phyloP scores from a whole-genome alignment of 2,888 invertebrate species.

The Drosophila atroscutellata region DNA sequence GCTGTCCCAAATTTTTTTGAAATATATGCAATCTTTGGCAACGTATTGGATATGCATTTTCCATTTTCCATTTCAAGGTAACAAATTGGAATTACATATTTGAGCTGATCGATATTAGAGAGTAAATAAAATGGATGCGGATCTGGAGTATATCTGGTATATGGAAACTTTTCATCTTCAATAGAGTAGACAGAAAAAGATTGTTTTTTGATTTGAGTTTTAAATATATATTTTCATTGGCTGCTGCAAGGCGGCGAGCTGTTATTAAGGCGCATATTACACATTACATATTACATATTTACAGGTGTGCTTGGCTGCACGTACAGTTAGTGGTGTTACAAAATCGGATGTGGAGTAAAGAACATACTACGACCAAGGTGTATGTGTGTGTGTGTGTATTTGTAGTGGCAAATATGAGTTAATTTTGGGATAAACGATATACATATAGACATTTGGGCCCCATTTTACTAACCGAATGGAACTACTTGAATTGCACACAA shows the following conservation, averaged over 20 bases:
- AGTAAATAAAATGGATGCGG: neutral
- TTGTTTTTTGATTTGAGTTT: neutral
- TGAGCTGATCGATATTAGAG: neutral
- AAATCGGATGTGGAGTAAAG: conserved; percentile 2
- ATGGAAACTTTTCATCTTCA: neutral
- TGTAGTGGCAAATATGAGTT: conserved; percentile 16
- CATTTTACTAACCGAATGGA: conserved; percentile 1
- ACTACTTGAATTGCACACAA: conserved; percentile 51
- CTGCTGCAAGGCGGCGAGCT: conserved; percentile 28
- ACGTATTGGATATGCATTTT: neutral
- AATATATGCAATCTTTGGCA: neutral
- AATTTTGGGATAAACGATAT: conserved; percentile 24
- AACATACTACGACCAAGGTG: conserved; percentile 5
- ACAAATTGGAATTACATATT: neutral
- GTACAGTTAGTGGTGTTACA: conserved; percentile 21
- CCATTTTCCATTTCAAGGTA: neutral
- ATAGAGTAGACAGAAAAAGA: neutral
- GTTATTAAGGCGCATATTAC: conserved; percentile 42
- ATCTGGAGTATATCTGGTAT: neutral
- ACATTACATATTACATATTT: conserved; percentile 68
- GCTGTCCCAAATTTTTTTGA: fast-evolving
- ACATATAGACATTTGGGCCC: conserved; percentile 18
- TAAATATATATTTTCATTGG: conserved; percentile 7
- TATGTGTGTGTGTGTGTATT: neutral
- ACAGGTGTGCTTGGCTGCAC: conserved; percentile 36